These are phyloP conservation scores for Haemorhous mexicanus DNA, from an alignment of 2,113 vertebrate species.

Conservation along the genomic window DNA sequence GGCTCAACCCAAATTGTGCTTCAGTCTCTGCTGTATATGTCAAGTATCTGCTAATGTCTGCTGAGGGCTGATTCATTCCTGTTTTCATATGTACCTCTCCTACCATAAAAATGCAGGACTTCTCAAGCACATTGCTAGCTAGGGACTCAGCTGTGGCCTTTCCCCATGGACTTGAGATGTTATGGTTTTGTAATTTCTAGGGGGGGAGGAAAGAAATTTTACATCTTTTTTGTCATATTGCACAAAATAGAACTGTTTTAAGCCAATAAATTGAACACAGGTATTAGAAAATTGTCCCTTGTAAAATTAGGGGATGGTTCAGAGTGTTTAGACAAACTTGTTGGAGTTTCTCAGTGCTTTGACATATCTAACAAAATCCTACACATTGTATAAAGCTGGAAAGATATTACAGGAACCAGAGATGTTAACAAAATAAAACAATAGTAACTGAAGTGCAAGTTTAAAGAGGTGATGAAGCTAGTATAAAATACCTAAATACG, in stretches of 20 bases:
- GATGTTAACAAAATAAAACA: background rate
- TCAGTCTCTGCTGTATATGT: background rate
- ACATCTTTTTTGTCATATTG: background rate
- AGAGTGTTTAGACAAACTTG: background rate
- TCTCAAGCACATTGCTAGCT: background rate
- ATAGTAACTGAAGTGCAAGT: background rate
- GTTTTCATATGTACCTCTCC: background rate
- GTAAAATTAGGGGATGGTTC: background rate
- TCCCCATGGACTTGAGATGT: background rate
- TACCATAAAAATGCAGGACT: background rate
- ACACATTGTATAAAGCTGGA: background rate
- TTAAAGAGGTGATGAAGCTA: background rate
- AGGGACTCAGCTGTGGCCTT: background rate
- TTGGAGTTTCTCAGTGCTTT: background rate
- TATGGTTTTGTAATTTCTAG: background rate
- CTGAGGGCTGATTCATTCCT: background rate
- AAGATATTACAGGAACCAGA: background rate
- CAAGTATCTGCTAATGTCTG: background rate
- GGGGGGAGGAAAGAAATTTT: fast-evolving
- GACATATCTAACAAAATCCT: background rate
- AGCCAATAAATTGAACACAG: background rate
- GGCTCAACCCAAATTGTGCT: background rate
- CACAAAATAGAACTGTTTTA: background rate
- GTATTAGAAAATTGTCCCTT: background rate
- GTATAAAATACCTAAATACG: background rate